Base-by-base conservation (phyloP, 2,113 vertebrate species). In the Potamarius usumacintae region DNA sequence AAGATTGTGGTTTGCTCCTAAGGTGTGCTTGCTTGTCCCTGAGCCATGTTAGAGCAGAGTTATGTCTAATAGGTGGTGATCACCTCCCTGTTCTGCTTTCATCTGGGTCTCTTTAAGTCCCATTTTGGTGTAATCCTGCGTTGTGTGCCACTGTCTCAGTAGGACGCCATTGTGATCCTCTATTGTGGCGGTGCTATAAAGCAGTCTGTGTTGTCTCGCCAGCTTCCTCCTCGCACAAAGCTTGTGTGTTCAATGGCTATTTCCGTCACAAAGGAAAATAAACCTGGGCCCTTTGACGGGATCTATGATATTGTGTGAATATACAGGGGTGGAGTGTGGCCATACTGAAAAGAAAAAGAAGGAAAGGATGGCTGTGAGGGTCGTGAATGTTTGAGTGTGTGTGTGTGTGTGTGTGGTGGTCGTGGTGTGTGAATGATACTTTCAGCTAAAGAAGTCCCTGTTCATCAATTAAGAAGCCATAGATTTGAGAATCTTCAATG, bases 131-230 rank as follows among this genome's bases (percentile, higher is more conserved):
- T 95, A 95, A 94, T 95, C 93, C 92, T 76, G 90, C 89, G 89
- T 90, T 86, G 91, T 90, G 92, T 92, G 93, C 91, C 81, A 92
- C 79, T 91, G 92, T 93, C 94, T 93, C 93, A 91, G 91, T 92
- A 87, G 91, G 94, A 94, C 90, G 92, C 93, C 93, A 95, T 95
- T 95, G 95, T 95, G 90, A 91, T 90, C 87, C 89, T 92, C 82
- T 94, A 93, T 95, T 94, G 94, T 95, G 94, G 94, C 92, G 91
- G 90, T 77, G 90, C 93, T 92, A 94, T 94, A 94, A 96, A 93
- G 94, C 94, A 87, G 92, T 91, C 92, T 95, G 93, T 94, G 95
- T 95, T 95, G 94, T 95, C 94, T 94, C 88, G 95, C 95, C 95
- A 96, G 94, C 91, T 95, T 94, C 94, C 93, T 94, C 93, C 94